These are phyloP conservation scores for Sylvicola fuscatus DNA, from an alignment of 2,888 invertebrate species.

Conservation along the genomic window DNA sequence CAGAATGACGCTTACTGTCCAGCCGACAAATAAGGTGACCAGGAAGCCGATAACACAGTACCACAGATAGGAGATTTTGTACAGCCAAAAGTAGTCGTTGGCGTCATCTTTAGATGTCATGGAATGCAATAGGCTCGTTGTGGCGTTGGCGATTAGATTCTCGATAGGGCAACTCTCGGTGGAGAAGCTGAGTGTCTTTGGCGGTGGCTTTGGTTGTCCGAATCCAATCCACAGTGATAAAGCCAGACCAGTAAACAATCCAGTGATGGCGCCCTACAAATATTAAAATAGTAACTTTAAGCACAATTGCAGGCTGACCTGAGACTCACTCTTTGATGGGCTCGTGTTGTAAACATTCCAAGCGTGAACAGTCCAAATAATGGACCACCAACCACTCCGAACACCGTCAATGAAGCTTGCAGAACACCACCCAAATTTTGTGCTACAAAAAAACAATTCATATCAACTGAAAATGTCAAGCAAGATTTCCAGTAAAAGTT, in stretches of 20 bases:
- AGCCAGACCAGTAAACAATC: conserved; percentile 39
- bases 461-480: no score
- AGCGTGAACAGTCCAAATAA: conserved; percentile 67
- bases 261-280: conserved; percentile 45
- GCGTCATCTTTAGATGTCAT: neutral
- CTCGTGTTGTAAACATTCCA: conserved; percentile 59
- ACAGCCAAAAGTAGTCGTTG: conserved; percentile 37
- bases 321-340: conserved; percentile 45
- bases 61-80: conserved; percentile 53
- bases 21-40: conserved; percentile 30
- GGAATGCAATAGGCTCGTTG: neutral
- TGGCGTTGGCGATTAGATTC: neutral
- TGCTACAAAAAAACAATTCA: no score
- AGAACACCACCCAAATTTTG: conserved; percentile 68
- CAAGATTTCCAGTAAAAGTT: conserved; percentile 18
- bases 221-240: conserved; percentile 70
- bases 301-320: neutral
- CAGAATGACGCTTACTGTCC: conserved; percentile 26
- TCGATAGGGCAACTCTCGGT: conserved; percentile 31
- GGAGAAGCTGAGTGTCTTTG: conserved; percentile 32
- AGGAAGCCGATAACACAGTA: conserved; percentile 35
- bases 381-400: conserved; percentile 75
- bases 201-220: conserved; percentile 49
- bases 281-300: neutral
- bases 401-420: conserved; percentile 69